phyloP scores from a whole-genome alignment of 2,888 invertebrate genomes.

The Cremastinae sp. region DNA sequence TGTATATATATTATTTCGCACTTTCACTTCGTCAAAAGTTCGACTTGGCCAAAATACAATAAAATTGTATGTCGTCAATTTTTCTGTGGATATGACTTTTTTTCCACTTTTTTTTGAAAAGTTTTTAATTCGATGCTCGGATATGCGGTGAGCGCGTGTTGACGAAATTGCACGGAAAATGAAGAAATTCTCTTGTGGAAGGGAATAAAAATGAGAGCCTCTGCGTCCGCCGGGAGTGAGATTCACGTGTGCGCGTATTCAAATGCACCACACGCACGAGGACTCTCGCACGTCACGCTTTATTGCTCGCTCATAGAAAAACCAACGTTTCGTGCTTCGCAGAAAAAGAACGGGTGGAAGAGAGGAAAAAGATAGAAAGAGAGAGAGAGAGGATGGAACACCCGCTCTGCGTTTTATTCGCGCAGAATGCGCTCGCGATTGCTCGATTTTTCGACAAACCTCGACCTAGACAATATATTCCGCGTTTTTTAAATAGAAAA shows the following conservation, averaged over 20 bases:
- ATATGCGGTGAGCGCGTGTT: too few species aligned
- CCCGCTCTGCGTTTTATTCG: slow-evolving; percentile 6
- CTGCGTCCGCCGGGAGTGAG: slow-evolving; percentile 13
- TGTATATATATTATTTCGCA: too few species aligned
- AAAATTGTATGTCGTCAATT: too few species aligned
- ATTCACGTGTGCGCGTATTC: slow-evolving; percentile 23
- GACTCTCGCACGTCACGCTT: slow-evolving; percentile 24
- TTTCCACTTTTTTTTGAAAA: too few species aligned
- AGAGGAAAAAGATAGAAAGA: neutral
- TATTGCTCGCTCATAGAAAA: slow-evolving; percentile 17
- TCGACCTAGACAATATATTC: slow-evolving; percentile 58
- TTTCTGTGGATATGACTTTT: too few species aligned
- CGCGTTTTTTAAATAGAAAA: slow-evolving; percentile 1
- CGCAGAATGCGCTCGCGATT: slow-evolving; percentile 4
- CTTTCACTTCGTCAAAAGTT: too few species aligned
- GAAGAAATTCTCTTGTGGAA: slow-evolving; percentile 22
- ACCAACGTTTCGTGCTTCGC: slow-evolving; percentile 7
- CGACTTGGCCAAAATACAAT: too few species aligned
- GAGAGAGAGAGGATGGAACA: slow-evolving; percentile 3
- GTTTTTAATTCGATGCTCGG: too few species aligned
- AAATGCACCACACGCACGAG: slow-evolving; percentile 19
- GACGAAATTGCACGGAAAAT: neutral
- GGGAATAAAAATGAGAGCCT: slow-evolving; percentile 30
- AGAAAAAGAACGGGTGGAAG: neutral
- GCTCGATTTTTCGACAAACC: slow-evolving; percentile 42